Percentiles rank a stretch among this genome's conserved stretches.
These are phyloP conservation scores for Halichoerus grypus DNA, from an alignment of 2,113 vertebrate genomes.

Conservation along the genomic window DNA sequence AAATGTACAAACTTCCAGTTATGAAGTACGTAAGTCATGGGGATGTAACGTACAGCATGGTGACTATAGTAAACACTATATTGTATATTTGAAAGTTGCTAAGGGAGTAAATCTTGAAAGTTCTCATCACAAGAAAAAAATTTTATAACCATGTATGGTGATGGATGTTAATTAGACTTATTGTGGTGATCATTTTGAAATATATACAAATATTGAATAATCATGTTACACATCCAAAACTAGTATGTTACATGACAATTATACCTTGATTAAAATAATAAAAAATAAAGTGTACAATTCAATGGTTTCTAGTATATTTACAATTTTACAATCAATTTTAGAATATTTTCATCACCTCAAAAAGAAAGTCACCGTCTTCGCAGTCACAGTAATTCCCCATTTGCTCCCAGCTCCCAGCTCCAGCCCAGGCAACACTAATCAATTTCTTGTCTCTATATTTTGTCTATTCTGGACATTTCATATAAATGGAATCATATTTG, in stretches of 20 bases:
- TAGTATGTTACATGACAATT: background rate
- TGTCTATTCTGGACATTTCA: background rate
- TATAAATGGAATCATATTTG: background rate
- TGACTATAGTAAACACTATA: background rate
- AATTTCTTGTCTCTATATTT: background rate
- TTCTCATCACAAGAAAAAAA: background rate
- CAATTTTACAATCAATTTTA: background rate
- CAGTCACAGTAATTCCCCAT: background rate
- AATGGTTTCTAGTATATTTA: background rate
- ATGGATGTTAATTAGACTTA: background rate
- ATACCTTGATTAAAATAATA: background rate
- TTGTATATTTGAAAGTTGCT: background rate
- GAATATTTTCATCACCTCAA: background rate
- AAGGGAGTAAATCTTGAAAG: background rate
- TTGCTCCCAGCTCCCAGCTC: background rate
- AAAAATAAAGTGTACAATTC: background rate
- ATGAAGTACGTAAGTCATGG: background rate
- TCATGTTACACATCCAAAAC: background rate
- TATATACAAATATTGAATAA: background rate
- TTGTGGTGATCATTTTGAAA: background rate
- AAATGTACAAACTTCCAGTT: background rate
- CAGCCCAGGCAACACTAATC: background rate
- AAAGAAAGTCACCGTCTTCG: background rate
- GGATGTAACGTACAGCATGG: background rate
- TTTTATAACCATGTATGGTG: background rate